Base-by-base conservation (phyloP, 2,888 invertebrate genomes). In the Tachina grossa region DNA sequence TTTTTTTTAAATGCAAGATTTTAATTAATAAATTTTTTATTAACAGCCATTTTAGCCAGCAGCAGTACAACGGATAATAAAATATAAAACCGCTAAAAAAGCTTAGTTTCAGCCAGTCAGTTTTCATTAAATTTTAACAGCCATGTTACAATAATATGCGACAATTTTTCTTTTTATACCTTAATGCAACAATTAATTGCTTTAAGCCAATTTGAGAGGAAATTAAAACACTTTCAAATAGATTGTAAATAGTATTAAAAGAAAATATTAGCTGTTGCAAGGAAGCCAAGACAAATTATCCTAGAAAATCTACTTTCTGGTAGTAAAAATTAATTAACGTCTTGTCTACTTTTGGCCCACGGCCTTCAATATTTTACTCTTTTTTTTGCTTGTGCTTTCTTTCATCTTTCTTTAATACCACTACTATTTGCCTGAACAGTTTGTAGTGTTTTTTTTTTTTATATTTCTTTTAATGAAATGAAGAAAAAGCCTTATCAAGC, bases 291-390 rank as follows among this genome's bases (percentile, higher is more conserved):
- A 72, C 22, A 80, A 75, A 49, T 47, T 71, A 43, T 59, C 57
- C 53, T 13, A 51, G 68, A 76, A 84, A 66, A 61, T 79, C 66
- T 31, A 31, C 31, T 66, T 72, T 83, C 85, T 87, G 87, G 75
- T 81, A 80, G 75, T 81, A 80, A 89, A 88, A 90, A 91, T 90
- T 88, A 91, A 92, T 91, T 91, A 91, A 90, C 90, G 89, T 89
- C 86, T 88, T 88, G 89, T 87, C 11, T 13, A 31, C 11, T 55
- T 86, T 80, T 83, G 74, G 87, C 88, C 86, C 68, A 59, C 43
- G 87, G 88, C 89, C 87, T 87, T 86, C 76, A 61, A 45, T 43
- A 49, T 79, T 80, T 41, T 49, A 49, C 45, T 71, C 45, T 16
- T 53, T 63, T 31, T 31, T 31, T 31, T 31, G 31, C 53, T 39